Conservation (phyloP, 2,888 invertebrate species). For the Troides helena region DNA sequence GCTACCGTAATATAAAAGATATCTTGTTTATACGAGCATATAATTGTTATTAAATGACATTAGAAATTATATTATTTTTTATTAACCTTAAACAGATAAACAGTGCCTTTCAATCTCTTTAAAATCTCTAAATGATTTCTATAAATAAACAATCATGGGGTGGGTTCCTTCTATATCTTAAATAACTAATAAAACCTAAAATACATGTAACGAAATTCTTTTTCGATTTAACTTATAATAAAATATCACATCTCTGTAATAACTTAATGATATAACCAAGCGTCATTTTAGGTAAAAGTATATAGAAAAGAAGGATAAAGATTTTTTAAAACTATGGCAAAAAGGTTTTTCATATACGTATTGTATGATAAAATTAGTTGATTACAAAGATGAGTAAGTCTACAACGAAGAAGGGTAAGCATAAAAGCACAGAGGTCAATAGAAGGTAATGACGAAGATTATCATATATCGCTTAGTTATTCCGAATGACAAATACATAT, state of each 20-base stretch:
- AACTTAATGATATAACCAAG: conserved; percentile 11
- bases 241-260: conserved; percentile 52
- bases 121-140: background rate
- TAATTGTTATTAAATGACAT: too few species aligned
- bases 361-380: background rate
- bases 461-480: conserved; percentile 1
- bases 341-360: background rate
- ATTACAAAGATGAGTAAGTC: conserved; percentile 26
- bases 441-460: conserved; percentile 21
- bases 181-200: conserved; percentile 26
- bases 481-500: conserved; percentile 17
- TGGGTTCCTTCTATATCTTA: conserved; percentile 25
- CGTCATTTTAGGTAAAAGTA: conserved; percentile 18
- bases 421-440: conserved; percentile 31
- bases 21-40: too few species aligned
- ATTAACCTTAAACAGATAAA: too few species aligned
- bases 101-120: background rate
- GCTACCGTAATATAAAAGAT: too few species aligned
- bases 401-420: conserved; percentile 22
- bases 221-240: conserved; percentile 32
- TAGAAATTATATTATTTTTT: too few species aligned
- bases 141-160: conserved; percentile 13
- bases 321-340: background rate
- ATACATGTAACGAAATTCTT: conserved; percentile 15
- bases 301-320: background rate